Conservation (phyloP, 2,888 invertebrate genomes). For the Criorhina ranunculi region DNA sequence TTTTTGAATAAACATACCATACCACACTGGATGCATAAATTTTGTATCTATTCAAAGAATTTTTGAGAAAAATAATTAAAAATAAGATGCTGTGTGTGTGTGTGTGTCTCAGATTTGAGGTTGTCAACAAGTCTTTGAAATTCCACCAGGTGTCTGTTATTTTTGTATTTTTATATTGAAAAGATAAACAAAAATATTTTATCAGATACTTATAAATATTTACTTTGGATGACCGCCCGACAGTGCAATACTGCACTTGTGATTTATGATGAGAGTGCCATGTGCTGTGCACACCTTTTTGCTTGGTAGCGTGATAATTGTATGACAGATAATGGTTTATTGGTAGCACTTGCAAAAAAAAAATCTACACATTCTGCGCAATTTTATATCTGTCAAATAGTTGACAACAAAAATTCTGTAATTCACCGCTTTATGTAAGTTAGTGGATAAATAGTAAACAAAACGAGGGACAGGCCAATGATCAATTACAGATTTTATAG, state of each 20-base stretch:
- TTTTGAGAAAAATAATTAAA: background rate
- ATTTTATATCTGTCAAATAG: background rate
- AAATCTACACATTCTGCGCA: slow-evolving; percentile 7
- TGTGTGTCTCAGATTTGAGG: background rate
- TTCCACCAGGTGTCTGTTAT: background rate
- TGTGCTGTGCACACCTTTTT: background rate
- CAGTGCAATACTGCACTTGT: background rate
- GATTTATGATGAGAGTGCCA: slow-evolving; percentile 28
- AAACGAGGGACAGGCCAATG: background rate
- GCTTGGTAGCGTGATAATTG: slow-evolving; percentile 7
- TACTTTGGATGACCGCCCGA: background rate
- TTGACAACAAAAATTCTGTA: too few relatives aligned
- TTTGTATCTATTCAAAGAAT: background rate
- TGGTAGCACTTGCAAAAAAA: background rate
- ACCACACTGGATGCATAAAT: background rate
- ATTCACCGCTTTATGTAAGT: background rate
- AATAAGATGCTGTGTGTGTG: slow-evolving; percentile 7
- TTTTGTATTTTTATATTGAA: background rate
- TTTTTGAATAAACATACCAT: background rate
- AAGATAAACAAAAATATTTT: slow-evolving; percentile 9
- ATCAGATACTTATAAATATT: background rate
- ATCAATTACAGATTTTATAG: background rate
- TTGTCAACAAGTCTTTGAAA: slow-evolving; percentile 2
- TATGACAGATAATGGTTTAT: background rate
- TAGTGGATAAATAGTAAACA: background rate